Base-by-base conservation (phyloP, 23 tunicate species). In the Phallusia fumigata region DNA sequence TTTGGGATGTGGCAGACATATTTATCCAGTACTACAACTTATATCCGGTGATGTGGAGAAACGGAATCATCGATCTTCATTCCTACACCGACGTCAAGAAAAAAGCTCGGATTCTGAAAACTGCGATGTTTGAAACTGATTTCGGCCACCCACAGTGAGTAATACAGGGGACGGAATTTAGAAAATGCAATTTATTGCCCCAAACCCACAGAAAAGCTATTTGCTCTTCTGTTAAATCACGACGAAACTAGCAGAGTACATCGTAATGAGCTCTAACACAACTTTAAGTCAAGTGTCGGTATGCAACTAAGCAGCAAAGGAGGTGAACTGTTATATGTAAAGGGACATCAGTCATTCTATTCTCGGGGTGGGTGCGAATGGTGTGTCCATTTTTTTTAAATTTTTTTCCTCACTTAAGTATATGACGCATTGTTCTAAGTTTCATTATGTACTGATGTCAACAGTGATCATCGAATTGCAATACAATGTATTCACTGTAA, bases 61-160 rank as follows among this genome's bases (percentile, higher is more conserved):
- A 79, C 35, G 89, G 89, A 79, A 86, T 86, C 30, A 86, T 86
- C 15, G 89, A 86, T 73, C 32, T 86, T 16, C 89, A 86, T 86
- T 86, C 89, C 15, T 86, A 86, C 52, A 22, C 58, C 19, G 79
- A 86, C 32, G 72, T 86, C 0, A 65, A 22, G 30, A 30, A 65
- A 86, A 69, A 72, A 49, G 32, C 32, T 19, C 58, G 19, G 32
- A 79, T 86, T 79, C 53, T 86, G 73, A 34, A 80, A 73, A 40
- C 52, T 31, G 78, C 89, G 11, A 86, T 86, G 89, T 86, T 86
- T 73, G 84, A 86, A 58, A 36, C 76, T 18, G 84, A 65, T 79
- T 44, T 86, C 15, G 18, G 51, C 8, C 65, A 79, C 44, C 30
- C 89, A 15, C 53, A 83, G 89, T 86, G 18, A 36, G 73, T 40